Evolutionary conservation across 1,140 invertebrate genomes (phyloP).

Genomic region (Acromyrmex heyeri): DNA sequence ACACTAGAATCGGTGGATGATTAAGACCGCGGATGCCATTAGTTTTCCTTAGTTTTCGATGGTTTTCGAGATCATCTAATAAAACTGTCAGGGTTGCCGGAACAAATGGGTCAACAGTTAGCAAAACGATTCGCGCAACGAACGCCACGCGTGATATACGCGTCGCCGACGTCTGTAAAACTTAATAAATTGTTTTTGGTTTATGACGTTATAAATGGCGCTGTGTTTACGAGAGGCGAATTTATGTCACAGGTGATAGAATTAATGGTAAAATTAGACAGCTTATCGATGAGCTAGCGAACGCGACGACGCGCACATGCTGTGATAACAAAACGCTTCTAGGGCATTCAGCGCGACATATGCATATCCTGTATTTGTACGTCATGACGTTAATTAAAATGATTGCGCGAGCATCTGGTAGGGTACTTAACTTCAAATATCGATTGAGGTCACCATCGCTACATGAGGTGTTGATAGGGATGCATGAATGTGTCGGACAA

Average conservation of each 20-base stretch:
- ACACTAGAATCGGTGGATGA: conserved; percentile 4
- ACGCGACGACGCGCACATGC: conserved; percentile 4
- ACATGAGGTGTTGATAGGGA: conserved; percentile 37
- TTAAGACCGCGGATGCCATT: conserved; percentile 15
- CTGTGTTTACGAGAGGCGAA: conserved; percentile 63
- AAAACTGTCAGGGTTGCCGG: conserved; percentile 42
- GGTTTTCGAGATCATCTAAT: conserved; percentile 40
- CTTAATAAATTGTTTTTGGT: conserved; percentile 76
- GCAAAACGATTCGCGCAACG: conserved; percentile 62
- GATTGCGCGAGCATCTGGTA: conserved; percentile 61
- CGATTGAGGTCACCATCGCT: conserved; percentile 57
- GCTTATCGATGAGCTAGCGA: conserved; percentile 74
- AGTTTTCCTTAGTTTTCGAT: conserved; percentile 4
- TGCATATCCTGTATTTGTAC: conserved; percentile 38
- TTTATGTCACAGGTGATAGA: conserved; percentile 77
- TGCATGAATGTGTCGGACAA: conserved; percentile 15
- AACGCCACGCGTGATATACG: conserved; percentile 70
- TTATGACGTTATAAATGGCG: conserved; percentile 75
- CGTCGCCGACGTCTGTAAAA: conserved; percentile 71
- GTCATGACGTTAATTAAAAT: conserved; percentile 66
- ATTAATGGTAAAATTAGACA: conserved; percentile 81
- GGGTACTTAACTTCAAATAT: conserved; percentile 61
- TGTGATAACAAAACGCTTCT: conserved; percentile 39
- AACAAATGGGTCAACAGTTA: conserved; percentile 68
- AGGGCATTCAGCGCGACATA: conserved; percentile 17